A percentile compares a stretch with the other conserved stretches of the same genome.
Evolutionary conservation across 2,888 invertebrate species (phyloP).

Genomic region (Timandra comae): DNA sequence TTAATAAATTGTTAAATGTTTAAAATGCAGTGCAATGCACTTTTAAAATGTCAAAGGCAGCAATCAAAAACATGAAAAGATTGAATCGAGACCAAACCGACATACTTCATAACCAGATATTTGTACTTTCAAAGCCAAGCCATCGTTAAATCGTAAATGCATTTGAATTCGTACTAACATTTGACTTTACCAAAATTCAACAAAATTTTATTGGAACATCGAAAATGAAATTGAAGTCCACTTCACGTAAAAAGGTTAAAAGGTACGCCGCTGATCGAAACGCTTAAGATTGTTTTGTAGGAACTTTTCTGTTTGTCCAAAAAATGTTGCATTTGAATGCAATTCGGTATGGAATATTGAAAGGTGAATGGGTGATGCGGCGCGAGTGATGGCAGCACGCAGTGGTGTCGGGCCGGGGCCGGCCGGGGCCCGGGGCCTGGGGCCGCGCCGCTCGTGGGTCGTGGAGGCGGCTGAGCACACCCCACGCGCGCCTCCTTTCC

Average conservation of each 20-base stretch:
- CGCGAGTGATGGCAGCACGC: constrained; percentile 63
- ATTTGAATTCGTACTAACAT: constrained; percentile 11
- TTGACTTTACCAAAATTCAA: constrained; percentile 11
- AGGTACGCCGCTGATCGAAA: constrained; percentile 28
- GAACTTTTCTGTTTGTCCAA: constrained; percentile 42
- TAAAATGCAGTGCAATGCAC: background rate
- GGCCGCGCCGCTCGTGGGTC: too few relatives aligned
- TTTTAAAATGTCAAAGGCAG: constrained; percentile 1
- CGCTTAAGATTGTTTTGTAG: constrained; percentile 42
- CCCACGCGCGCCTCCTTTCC: constrained; percentile 55
- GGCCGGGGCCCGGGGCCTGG: constrained; percentile 28
- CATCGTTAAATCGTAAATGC: constrained; percentile 17
- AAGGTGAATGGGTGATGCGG: constrained; percentile 62
- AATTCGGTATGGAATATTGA: constrained; percentile 71
- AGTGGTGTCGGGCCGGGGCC: constrained; percentile 40
- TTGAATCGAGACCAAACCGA: constrained; percentile 12
- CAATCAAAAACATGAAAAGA: constrained; percentile 12
- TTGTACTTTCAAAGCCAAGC: constrained; percentile 13
- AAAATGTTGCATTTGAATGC: constrained; percentile 68
- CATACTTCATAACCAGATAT: constrained; percentile 16
- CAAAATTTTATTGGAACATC: constrained; percentile 14
- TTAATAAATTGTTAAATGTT: too few relatives aligned
- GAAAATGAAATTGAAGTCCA: constrained; percentile 13
- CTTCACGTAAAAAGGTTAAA: constrained; percentile 30
- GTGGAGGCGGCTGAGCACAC: too few relatives aligned